Conservation (phyloP, 2,797 vertebrate genomes). For the Hoplostethus atlanticus region DNA sequence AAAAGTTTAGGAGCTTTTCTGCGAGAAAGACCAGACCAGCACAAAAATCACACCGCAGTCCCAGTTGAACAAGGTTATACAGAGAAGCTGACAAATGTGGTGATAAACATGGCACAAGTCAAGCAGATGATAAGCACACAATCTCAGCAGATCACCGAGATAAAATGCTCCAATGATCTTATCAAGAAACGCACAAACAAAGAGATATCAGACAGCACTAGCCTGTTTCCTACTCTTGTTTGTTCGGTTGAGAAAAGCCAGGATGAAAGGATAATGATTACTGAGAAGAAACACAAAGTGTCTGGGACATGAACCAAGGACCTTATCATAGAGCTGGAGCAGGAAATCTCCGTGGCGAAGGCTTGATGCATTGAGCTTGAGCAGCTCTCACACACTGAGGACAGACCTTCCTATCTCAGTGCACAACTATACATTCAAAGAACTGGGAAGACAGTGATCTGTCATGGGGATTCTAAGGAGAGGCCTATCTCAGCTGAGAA, state of each 20-base stretch:
- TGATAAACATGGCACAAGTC: background rate
- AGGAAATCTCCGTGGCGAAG: background rate
- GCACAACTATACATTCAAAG: background rate
- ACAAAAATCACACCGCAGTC: background rate
- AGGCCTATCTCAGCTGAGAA: too few relatives aligned
- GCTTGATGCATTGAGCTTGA: background rate
- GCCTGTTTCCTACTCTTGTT: slow-evolving; percentile 1
- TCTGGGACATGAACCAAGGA: slow-evolving; percentile 5
- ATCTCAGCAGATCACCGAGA: background rate
- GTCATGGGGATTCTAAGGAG: too few relatives aligned
- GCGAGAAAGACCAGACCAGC: background rate
- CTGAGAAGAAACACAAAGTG: background rate
- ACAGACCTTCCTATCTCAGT: slow-evolving; percentile 16
- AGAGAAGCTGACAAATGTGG: background rate
- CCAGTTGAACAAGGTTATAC: background rate
- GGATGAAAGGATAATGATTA: background rate
- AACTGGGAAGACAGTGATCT: slow-evolving; percentile 1
- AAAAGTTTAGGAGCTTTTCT: background rate
- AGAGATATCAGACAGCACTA: background rate
- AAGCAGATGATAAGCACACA: background rate
- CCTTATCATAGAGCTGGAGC: background rate
- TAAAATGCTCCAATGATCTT: background rate
- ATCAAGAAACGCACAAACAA: background rate
- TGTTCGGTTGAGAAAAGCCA: slow-evolving; percentile 14
- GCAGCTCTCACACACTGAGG: background rate